A percentile compares a stretch with the other conserved stretches of the same genome.
These are phyloP conservation scores for Loripinus fragilis DNA, from an alignment of 2,888 invertebrate genomes.

Conservation along the genomic window DNA sequence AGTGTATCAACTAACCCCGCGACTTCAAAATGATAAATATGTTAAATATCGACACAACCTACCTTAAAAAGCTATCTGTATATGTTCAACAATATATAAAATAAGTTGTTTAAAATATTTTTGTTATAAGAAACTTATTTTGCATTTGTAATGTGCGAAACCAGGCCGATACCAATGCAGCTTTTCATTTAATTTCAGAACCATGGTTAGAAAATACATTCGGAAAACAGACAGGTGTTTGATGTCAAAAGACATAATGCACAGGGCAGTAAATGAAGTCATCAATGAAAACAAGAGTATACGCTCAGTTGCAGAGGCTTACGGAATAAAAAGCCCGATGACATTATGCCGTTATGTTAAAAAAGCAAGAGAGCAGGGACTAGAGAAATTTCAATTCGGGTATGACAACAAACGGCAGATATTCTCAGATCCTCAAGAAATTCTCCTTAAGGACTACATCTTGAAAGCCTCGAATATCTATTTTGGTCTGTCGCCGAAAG, in stretches of 20 bases:
- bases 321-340: background rate
- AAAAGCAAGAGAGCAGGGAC: background rate
- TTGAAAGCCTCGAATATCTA: conserved; percentile 37
- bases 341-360: background rate
- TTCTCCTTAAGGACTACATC: conserved; percentile 2
- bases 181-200: too few species aligned
- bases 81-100: too few species aligned
- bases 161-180: too few species aligned
- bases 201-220: background rate
- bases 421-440: conserved; percentile 20
- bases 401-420: background rate
- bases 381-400: background rate
- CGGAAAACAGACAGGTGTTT: background rate
- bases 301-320: background rate
- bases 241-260: background rate
- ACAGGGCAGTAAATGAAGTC: background rate
- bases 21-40: too few species aligned
- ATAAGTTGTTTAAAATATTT: too few species aligned
- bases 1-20: too few species aligned
- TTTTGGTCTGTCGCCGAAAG: conserved; percentile 41
- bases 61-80: too few species aligned
- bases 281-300: background rate
- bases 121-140: too few species aligned
- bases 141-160: too few species aligned
- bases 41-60: too few species aligned